A percentile compares a stretch with the other conserved stretches of the same genome.
phyloP scores from a whole-genome alignment of 2,797 vertebrate genomes.

The Gallirallus australis region DNA sequence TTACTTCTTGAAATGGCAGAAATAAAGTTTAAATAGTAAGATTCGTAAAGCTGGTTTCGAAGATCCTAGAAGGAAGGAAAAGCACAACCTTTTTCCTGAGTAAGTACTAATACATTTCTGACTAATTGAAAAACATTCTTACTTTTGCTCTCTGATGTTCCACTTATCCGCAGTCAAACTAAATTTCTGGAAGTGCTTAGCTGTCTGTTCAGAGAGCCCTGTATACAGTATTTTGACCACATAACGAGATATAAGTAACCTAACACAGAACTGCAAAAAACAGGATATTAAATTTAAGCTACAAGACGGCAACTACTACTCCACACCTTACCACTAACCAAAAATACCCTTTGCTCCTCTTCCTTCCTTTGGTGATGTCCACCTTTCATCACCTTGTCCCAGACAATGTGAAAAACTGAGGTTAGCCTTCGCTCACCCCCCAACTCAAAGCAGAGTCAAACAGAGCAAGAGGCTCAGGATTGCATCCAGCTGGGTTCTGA shows the following conservation, averaged over 20 bases:
- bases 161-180: neutral
- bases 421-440: neutral
- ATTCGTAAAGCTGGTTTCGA: conserved; percentile 94
- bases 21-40: conserved; percentile 98
- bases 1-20: conserved; percentile 98
- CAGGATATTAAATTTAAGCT: neutral
- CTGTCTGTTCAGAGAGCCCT: neutral
- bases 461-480: neutral
- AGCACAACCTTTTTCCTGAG: neutral
- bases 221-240: neutral
- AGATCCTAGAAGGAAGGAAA: conserved; percentile 86
- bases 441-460: neutral
- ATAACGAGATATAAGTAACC: neutral
- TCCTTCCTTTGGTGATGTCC: neutral
- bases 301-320: neutral
- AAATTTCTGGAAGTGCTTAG: neutral
- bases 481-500: neutral
- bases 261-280: neutral
- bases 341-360: neutral
- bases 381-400: neutral
- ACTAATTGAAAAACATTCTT: neutral
- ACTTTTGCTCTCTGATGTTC: neutral
- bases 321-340: neutral
- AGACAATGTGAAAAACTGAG: neutral
- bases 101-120: neutral